Evolutionary conservation across 2,797 vertebrate species (phyloP), one percentile per base, ranked within the genome.

Genomic region (Peromyscus attwateri): DNA sequence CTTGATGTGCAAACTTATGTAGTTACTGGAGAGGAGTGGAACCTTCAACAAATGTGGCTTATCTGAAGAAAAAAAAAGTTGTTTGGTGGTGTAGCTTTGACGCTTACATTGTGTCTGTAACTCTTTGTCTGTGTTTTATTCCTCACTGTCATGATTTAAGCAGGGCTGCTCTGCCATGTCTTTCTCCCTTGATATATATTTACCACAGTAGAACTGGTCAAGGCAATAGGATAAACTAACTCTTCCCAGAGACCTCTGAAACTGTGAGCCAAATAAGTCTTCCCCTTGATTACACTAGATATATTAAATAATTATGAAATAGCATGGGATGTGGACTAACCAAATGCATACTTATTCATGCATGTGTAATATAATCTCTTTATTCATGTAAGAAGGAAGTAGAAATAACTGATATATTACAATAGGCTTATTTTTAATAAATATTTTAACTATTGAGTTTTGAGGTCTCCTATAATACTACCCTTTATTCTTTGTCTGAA

Each of bases 381-480:
- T 31, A 71, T 91, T 14, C 55, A 23, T 25, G 0, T 75, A 82
- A 90, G 29, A 89, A 81, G 10, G 94, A 84, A 96, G 37, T 73
- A 79, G 12, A 83, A 94, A 89, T 79, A 37, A 92, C 23, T 85
- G 34, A 92, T 77, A 91, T 77, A 37, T 12, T 91, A 1, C 0
- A 73, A 85, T n/a, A 82, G 11, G 0, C 60, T 71, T 16, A 66
- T 92, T 95, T 97, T 89, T 71, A 73, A 71, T 87, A 92, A 94
- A 79, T 92, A 81, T 64, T 92, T 23, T 83, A 73, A 91, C 34
- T 52, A 14, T 83, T 81, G 88, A 73, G 52, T 9, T 88, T 76
- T 76, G 71, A 96, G 5, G 17, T 87, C 6, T 21, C n/a, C 92
- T 88, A 7, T 21, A 92, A 89, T 89, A 23, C 0, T 52, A 60